A percentile compares a stretch with the other conserved stretches of the same genome.
Evolutionary conservation across 2,888 invertebrate genomes (phyloP).

Genomic region (Agrotis exclamationis): DNA sequence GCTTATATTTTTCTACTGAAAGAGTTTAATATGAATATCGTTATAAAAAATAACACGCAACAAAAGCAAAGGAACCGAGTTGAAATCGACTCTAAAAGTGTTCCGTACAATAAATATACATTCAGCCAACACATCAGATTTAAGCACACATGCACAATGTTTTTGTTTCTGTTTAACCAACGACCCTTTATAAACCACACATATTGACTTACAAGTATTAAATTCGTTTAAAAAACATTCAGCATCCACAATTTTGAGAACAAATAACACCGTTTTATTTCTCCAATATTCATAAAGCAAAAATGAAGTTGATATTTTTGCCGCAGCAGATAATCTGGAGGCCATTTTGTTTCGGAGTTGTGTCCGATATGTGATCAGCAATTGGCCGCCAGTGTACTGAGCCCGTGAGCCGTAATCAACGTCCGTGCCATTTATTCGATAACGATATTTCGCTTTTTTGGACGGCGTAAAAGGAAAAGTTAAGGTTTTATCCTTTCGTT

Average conservation of each 20-base stretch:
- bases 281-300: slow-evolving; percentile 61
- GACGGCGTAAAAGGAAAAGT: slow-evolving; percentile 40
- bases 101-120: neutral
- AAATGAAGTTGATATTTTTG: slow-evolving; percentile 63
- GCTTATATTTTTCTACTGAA: no score
- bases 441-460: slow-evolving; percentile 56
- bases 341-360: slow-evolving; percentile 60
- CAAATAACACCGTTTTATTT: slow-evolving; percentile 54
- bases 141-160: slow-evolving; percentile 10
- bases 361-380: slow-evolving; percentile 66
- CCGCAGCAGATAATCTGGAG: slow-evolving; percentile 54
- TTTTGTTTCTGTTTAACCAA: slow-evolving; percentile 40
- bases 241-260: slow-evolving; percentile 37
- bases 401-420: slow-evolving; percentile 65
- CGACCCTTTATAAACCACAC: slow-evolving; percentile 6
- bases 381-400: slow-evolving; percentile 69
- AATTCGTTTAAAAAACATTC: slow-evolving; percentile 46
- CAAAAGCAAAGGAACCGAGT: no score
- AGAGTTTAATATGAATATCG: no score
- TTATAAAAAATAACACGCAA: no score
- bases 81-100: neutral
- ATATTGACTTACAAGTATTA: slow-evolving; percentile 35
- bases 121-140: slow-evolving; percentile 11
- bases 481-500: slow-evolving; percentile 32
- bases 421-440: slow-evolving; percentile 60